Evolutionary conservation across 2,797 vertebrate species (phyloP).

Genomic region (Salmo trutta): DNA sequence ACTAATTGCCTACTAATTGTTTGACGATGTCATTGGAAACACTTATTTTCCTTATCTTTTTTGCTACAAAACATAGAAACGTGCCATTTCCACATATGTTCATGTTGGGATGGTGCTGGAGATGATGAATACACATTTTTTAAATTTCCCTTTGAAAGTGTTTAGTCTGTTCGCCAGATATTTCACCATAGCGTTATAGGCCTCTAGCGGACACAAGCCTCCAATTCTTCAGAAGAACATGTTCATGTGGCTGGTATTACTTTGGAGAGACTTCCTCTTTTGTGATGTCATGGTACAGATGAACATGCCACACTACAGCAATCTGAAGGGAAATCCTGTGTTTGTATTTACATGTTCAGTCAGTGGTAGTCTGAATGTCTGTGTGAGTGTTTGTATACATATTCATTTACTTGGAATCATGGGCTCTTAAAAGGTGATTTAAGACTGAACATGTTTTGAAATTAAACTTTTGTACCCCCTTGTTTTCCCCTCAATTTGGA

Average conservation of each 20-base stretch:
- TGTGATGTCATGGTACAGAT: not conserved
- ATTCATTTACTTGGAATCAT: slow-evolving; percentile 24
- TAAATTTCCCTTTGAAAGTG: slow-evolving; percentile 8
- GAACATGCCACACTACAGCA: not conserved
- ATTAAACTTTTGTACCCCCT: too few species aligned
- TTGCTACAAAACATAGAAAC: too few species aligned
- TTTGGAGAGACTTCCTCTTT: not conserved
- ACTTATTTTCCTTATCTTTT: too few species aligned
- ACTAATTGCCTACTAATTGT: too few species aligned
- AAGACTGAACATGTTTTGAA: slow-evolving; percentile 41
- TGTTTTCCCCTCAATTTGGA: slow-evolving; percentile 59
- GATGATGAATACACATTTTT: too few species aligned
- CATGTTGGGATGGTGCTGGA: too few species aligned
- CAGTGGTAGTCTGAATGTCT: too few species aligned
- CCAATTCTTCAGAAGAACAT: slow-evolving; percentile 26
- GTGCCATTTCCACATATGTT: too few species aligned
- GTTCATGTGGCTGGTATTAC: slow-evolving; percentile 21
- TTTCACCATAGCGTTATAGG: slow-evolving; percentile 28
- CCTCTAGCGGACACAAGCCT: not conserved
- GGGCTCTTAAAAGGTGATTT: slow-evolving; percentile 41
- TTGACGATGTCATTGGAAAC: too few species aligned
- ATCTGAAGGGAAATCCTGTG: too few species aligned
- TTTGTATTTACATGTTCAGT: too few species aligned
- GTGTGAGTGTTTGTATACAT: too few species aligned
- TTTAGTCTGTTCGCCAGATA: slow-evolving; percentile 49